Conservation (phyloP, 2,113 vertebrate genomes). For the Mustela nigripes region DNA sequence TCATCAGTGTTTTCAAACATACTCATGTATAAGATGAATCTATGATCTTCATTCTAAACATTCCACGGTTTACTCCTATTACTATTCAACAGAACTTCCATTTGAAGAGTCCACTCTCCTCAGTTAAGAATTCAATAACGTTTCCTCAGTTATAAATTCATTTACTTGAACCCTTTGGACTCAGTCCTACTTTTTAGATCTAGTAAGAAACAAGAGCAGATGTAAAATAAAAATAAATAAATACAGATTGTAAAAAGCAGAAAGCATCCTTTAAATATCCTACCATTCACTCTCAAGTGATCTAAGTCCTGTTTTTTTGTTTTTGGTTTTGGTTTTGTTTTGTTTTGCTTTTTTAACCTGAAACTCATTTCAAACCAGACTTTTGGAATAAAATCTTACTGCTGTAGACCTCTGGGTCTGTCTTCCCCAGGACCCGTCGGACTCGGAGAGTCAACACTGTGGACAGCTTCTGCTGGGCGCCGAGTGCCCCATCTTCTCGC, state of each 20-base stretch:
- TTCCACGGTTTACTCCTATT: too few species aligned
- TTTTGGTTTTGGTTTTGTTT: not conserved
- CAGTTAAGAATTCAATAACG: not conserved
- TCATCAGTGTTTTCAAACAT: not conserved
- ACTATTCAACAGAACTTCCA: not conserved
- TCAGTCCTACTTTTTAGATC: not conserved
- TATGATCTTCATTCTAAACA: too few species aligned
- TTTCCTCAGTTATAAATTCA: not conserved
- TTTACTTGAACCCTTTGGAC: not conserved
- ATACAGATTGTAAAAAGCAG: not conserved
- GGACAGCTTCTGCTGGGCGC: not conserved
- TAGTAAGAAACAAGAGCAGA: not conserved
- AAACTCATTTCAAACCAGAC: not conserved
- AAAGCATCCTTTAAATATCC: not conserved
- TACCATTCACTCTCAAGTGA: not conserved
- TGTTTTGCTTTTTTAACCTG: too few species aligned
- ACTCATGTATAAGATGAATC: not conserved
- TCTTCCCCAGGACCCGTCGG: not conserved
- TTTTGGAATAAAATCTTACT: not conserved
- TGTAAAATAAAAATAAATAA: not conserved
- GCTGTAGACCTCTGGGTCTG: not conserved
- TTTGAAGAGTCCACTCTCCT: not conserved
- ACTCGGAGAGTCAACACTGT: rapidly evolving
- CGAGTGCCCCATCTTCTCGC: not conserved
- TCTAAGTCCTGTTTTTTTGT: not conserved